Percentiles rank a stretch among this genome's conserved stretches.
Conservation (phyloP, 2,888 invertebrate species). For the Cosmopolites sordidus region DNA sequence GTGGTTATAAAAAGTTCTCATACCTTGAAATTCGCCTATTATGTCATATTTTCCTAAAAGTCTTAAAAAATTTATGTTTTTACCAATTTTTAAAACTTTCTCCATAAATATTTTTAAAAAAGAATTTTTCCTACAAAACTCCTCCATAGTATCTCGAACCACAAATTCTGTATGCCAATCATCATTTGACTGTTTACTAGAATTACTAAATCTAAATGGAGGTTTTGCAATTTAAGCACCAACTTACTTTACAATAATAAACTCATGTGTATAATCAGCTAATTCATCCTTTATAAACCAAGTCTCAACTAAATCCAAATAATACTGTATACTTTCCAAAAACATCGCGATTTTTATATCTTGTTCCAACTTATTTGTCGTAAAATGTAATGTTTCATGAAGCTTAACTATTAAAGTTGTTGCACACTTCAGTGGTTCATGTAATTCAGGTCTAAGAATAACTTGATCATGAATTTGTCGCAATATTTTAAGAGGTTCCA, state of each 20-base stretch:
- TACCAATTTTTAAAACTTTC: conserved; percentile 42
- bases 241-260: conserved; percentile 32
- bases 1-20: conserved; percentile 12
- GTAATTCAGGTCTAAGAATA: conserved; percentile 30
- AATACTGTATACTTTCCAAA: conserved; percentile 42
- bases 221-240: not conserved
- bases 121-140: conserved; percentile 32
- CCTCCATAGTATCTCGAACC: conserved; percentile 30
- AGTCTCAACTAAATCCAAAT: conserved; percentile 40
- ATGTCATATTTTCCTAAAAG: conserved; percentile 40
- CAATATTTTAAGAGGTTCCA: conserved; percentile 36
- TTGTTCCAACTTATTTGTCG: conserved; percentile 38
- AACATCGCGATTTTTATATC: conserved; percentile 43
- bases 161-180: conserved; percentile 10
- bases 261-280: conserved; percentile 40
- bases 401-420: conserved; percentile 37
- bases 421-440: conserved; percentile 34
- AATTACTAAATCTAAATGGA: no score
- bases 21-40: conserved; percentile 33
- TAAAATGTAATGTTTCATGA: conserved; percentile 36
- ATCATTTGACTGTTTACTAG: no score
- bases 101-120: conserved; percentile 40
- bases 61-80: conserved; percentile 42
- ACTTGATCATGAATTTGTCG: conserved; percentile 38
- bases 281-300: conserved; percentile 45